A percentile compares a stretch with the other conserved stretches of the same genome.
phyloP scores from a whole-genome alignment of 2,797 vertebrate species.

The Cephalopachus bancanus region DNA sequence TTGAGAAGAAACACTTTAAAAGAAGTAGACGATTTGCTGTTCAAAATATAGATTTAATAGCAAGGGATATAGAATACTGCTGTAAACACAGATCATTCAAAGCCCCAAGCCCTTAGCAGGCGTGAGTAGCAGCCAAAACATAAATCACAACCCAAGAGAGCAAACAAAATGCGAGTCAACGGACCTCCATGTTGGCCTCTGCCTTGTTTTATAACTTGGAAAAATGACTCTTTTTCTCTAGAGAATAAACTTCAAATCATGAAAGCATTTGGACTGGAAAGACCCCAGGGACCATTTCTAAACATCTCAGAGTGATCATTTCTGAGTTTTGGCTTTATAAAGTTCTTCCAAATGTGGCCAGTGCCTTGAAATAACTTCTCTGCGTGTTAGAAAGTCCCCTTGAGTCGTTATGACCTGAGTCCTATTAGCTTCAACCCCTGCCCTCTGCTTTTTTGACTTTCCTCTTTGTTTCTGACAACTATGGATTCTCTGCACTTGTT shows the following conservation, averaged over 20 bases:
- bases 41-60: conserved; percentile 16
- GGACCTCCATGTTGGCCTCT: background rate
- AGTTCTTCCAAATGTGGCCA: too few species aligned
- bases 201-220: background rate
- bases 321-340: too few species aligned
- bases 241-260: background rate
- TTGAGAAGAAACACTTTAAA: background rate
- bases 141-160: background rate
- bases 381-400: too few species aligned
- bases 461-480: too few species aligned
- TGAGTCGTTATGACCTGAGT: too few species aligned
- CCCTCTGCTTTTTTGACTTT: too few species aligned
- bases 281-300: background rate
- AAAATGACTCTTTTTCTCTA: background rate
- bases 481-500: too few species aligned
- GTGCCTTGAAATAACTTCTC: too few species aligned
- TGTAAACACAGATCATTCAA: background rate
- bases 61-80: background rate
- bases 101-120: background rate
- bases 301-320: background rate
- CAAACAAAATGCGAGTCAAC: background rate
- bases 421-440: too few species aligned
- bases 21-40: background rate
- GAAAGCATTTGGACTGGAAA: background rate
- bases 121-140: background rate